phyloP scores from a whole-genome alignment of 2,888 invertebrate genomes.

The Minunthozetes semirufus region DNA sequence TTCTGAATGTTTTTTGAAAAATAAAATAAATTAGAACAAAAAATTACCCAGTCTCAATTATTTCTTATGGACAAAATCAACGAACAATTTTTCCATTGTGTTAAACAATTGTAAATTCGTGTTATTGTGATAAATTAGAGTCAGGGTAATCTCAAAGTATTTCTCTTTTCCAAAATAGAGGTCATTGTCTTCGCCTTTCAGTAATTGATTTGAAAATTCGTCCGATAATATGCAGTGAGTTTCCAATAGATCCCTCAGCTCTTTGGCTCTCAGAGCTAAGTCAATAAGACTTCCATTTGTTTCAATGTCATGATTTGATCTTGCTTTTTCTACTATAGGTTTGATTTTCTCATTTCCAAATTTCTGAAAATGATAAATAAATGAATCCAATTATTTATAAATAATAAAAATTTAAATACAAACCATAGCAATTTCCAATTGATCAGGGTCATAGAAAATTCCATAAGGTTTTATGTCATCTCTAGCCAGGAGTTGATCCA shows the following conservation, averaged over 20 bases:
- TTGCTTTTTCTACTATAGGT: too few relatives aligned
- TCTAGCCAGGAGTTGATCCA: neutral
- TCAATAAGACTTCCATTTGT: neutral
- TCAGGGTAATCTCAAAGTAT: neutral
- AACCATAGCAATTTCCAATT: too few relatives aligned
- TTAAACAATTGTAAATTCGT: neutral
- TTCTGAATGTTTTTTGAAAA: neutral
- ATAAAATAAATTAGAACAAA: neutral
- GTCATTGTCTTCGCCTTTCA: slow-evolving; percentile 1
- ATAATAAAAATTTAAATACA: too few relatives aligned
- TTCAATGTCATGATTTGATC: too few relatives aligned
- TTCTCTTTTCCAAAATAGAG: neutral
- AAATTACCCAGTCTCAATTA: neutral
- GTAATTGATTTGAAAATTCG: neutral
- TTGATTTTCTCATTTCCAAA: too few relatives aligned
- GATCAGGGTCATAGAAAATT: neutral
- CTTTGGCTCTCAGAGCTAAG: neutral
- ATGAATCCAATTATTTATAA: too few relatives aligned
- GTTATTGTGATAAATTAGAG: neutral
- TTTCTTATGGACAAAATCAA: neutral
- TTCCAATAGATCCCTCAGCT: neutral
- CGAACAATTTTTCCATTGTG: neutral
- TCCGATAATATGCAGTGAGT: neutral
- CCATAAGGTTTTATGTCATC: neutral
- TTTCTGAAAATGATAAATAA: too few relatives aligned